Evolutionary conservation across 1,140 invertebrate species (phyloP).

Genomic region (Drusus annulatus): DNA sequence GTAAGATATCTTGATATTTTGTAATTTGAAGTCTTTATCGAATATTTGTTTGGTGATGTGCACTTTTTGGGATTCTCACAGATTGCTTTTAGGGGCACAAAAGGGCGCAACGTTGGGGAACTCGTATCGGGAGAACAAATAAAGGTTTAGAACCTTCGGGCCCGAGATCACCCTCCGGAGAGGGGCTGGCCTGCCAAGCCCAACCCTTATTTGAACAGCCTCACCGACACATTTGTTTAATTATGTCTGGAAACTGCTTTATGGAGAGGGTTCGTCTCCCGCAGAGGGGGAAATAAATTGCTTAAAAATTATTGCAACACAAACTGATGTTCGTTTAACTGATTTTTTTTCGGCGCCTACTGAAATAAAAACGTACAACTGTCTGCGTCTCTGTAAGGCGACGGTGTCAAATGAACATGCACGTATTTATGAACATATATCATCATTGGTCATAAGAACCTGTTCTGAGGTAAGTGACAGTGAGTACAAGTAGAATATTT

Average conservation of each 20-base stretch:
- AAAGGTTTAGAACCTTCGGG: constrained; percentile 26
- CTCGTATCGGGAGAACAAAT: constrained; percentile 5
- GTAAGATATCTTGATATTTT: too few species aligned
- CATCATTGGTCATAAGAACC: too few species aligned
- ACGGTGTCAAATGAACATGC: too few species aligned
- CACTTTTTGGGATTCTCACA: not conserved
- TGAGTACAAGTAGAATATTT: too few species aligned
- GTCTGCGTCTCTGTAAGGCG: too few species aligned
- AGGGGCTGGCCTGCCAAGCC: constrained; percentile 37
- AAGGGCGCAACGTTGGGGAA: not conserved
- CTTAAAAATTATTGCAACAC: constrained; percentile 41
- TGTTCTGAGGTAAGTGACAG: too few species aligned
- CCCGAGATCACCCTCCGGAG: constrained; percentile 17
- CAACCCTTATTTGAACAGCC: constrained; percentile 52
- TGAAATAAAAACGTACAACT: too few species aligned
- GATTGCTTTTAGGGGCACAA: not conserved
- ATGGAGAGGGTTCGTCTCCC: constrained; percentile 29
- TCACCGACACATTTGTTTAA: constrained; percentile 57
- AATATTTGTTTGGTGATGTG: not conserved
- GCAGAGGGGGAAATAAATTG: constrained; percentile 41
- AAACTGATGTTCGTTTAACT: constrained; percentile 37
- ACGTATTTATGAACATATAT: too few species aligned
- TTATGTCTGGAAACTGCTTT: constrained; percentile 51
- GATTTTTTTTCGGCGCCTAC: constrained; percentile 1
- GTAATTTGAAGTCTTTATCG: not conserved